A percentile compares a stretch with the other conserved stretches of the same genome.
These are phyloP conservation scores for Trachops cirrhosus DNA, from an alignment of 2,797 vertebrate species.

Conservation along the genomic window DNA sequence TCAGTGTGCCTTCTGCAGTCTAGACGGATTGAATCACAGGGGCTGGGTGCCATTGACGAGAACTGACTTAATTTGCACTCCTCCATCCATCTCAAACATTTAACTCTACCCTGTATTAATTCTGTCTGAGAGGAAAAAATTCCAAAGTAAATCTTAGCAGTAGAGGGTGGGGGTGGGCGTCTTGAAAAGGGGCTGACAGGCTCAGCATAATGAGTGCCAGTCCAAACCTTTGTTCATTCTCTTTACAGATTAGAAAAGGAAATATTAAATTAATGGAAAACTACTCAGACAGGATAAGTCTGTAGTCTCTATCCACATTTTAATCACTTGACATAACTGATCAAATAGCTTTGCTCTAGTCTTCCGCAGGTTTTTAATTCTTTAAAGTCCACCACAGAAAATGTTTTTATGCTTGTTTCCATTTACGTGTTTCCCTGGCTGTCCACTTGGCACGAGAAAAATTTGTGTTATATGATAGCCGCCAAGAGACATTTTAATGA, in stretches of 20 bases:
- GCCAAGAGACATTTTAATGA: neutral
- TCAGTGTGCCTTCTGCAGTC: neutral
- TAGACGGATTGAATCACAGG: neutral
- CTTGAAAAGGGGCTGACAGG: constrained; percentile 33
- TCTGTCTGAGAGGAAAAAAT: constrained; percentile 10
- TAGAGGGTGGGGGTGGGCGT: neutral
- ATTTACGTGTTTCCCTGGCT: neutral
- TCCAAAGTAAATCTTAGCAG: constrained; percentile 40
- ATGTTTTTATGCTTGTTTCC: neutral
- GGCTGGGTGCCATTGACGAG: neutral
- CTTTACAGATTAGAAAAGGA: constrained; percentile 49
- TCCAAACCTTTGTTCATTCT: constrained; percentile 46
- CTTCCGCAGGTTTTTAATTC: neutral
- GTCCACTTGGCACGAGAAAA: neutral
- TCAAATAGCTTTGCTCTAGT: constrained; percentile 30
- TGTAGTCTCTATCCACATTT: constrained; percentile 54
- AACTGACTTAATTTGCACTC: constrained; percentile 5
- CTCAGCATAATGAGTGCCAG: neutral
- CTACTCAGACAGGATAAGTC: constrained; percentile 32
- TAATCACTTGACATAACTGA: constrained; percentile 55
- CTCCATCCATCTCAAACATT: constrained; percentile 20
- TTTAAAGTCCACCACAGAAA: constrained; percentile 37
- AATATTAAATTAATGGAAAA: constrained; percentile 53
- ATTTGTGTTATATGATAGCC: neutral
- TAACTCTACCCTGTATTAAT: constrained; percentile 2